phyloP scores from a whole-genome alignment of 1,140 invertebrate genomes.

The Brachionus asplanchnoidis region DNA sequence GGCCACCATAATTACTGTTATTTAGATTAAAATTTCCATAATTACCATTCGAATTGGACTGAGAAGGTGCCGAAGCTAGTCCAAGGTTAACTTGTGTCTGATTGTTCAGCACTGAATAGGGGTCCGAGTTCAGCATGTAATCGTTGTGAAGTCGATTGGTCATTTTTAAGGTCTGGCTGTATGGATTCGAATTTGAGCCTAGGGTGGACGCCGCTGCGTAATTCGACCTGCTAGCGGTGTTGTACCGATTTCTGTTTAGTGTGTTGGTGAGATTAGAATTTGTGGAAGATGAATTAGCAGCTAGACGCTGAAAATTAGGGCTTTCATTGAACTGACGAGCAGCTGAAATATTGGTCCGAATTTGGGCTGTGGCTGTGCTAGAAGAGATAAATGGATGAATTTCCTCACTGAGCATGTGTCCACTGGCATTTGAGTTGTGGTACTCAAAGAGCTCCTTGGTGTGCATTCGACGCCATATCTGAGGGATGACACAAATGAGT shows the following conservation, averaged over 20 bases:
- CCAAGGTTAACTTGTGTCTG: not conserved
- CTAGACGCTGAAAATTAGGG: constrained; percentile 35
- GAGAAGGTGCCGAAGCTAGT: not conserved
- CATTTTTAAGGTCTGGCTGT: constrained; percentile 23
- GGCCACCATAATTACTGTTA: not conserved
- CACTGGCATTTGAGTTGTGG: not conserved
- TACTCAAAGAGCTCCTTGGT: constrained; percentile 1
- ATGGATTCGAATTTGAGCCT: not conserved
- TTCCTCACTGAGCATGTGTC: not conserved
- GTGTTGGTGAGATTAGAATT: not conserved
- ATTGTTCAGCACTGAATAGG: constrained; percentile 15
- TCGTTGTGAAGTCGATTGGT: constrained; percentile 35
- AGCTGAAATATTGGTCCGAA: constrained; percentile 34
- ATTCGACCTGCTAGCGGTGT: not conserved
- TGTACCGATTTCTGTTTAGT: constrained; percentile 14
- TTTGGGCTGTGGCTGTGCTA: not conserved
- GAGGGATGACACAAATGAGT: constrained; percentile 27
- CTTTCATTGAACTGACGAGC: constrained; percentile 41
- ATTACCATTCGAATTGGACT: constrained; percentile 32
- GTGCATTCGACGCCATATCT: constrained; percentile 22
- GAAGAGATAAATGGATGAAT: constrained; percentile 29
- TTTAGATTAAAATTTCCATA: constrained; percentile 22
- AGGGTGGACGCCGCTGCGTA: not conserved
- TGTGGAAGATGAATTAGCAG: not conserved
- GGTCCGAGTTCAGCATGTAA: constrained; percentile 17